Conservation (phyloP, 37 sponge, comb jelly and placozoan species). For the Spongilla lacustris region DNA sequence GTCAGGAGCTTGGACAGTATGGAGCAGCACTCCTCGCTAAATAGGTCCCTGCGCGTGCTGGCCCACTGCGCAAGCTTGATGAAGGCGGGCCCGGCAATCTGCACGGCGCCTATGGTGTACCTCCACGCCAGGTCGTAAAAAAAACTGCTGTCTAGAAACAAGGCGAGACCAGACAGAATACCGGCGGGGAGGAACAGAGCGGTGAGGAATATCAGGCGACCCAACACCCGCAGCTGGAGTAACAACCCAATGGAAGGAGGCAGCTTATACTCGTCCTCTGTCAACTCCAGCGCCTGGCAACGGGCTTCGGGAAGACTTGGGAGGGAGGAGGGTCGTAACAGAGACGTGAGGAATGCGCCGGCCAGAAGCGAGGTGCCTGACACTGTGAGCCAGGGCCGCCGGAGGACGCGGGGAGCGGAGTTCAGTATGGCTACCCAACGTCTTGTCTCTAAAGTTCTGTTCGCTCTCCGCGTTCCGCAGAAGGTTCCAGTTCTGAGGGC, state of each 20-base stretch:
- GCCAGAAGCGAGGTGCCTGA: background rate
- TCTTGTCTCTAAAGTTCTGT: background rate
- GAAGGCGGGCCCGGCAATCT: constrained; percentile 71
- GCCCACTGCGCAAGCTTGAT: constrained; percentile 84
- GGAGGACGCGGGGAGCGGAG: background rate
- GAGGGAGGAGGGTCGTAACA: background rate
- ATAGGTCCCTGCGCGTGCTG: constrained; percentile 71
- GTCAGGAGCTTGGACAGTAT: constrained; percentile 64
- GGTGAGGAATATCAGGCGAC: constrained; percentile 38
- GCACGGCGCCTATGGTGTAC: constrained; percentile 20
- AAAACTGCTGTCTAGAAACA: background rate
- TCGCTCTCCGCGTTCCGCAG: background rate
- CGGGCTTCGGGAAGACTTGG: background rate
- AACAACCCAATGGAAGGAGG: background rate
- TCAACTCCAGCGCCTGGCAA: background rate
- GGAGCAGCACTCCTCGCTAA: constrained; percentile 50
- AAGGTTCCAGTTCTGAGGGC: background rate
- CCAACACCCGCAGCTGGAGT: constrained; percentile 13
- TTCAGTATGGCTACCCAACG: background rate
- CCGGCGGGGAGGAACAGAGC: constrained; percentile 43
- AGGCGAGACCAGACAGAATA: constrained; percentile 5
- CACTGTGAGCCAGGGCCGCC: background rate
- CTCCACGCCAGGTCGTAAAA: constrained; percentile 29
- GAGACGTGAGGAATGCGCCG: background rate
- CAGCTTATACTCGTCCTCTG: background rate